Conservation (phyloP, 2,888 invertebrate species). For the Apodemia zela region DNA sequence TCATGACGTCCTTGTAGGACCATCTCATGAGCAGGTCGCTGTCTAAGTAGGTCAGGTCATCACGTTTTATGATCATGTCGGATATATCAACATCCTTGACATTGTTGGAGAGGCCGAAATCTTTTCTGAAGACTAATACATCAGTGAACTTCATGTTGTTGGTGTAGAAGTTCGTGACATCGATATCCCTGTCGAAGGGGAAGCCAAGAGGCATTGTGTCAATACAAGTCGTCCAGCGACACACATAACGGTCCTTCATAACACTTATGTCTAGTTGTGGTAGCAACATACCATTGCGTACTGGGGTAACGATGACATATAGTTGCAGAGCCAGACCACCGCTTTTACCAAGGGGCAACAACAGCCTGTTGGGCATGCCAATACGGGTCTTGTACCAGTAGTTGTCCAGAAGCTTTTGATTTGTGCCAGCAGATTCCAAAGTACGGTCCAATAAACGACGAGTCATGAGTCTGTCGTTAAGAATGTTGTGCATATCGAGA, state of each 20-base stretch:
- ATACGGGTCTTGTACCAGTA: constrained; percentile 76
- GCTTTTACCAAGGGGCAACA: constrained; percentile 84
- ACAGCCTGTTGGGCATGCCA: constrained; percentile 85
- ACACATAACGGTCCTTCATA: constrained; percentile 74
- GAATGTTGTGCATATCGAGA: constrained; percentile 82
- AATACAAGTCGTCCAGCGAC: constrained; percentile 75
- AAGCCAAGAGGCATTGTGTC: constrained; percentile 85
- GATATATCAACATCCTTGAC: constrained; percentile 59
- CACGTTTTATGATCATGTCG: constrained; percentile 64
- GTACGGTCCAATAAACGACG: constrained; percentile 45
- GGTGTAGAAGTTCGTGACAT: constrained; percentile 79
- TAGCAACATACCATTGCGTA: constrained; percentile 67
- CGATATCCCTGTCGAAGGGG: constrained; percentile 86
- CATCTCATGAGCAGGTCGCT: constrained; percentile 56
- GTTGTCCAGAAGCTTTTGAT: constrained; percentile 74
- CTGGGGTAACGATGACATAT: constrained; percentile 82
- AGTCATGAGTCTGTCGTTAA: constrained; percentile 79
- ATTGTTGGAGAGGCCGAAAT: constrained; percentile 54
- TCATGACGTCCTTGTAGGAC: constrained; percentile 66
- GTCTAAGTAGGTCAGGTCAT: constrained; percentile 66
- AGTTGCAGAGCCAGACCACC: constrained; percentile 83
- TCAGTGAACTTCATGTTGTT: constrained; percentile 85
- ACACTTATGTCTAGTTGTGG: constrained; percentile 63
- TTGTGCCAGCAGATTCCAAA: constrained; percentile 58
- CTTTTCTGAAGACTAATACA: constrained; percentile 82